Percentiles rank a stretch among this genome's conserved stretches.
These are phyloP conservation scores for Dioctria linearis DNA, from an alignment of 2,888 invertebrate genomes.

Conservation along the genomic window DNA sequence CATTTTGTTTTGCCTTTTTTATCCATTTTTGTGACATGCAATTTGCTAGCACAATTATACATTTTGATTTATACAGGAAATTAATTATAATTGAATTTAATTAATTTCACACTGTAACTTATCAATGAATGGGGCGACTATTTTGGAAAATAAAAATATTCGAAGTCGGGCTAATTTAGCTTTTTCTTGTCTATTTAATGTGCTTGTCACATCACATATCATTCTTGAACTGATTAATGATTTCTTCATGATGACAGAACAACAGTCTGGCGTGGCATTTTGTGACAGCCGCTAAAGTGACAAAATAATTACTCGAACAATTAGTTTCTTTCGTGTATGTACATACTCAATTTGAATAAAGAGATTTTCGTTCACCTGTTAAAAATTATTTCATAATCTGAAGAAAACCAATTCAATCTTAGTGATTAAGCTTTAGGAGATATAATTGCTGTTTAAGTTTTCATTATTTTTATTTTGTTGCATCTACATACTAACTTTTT, in stretches of 20 bases:
- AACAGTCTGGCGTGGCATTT: conserved; percentile 41
- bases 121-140: conserved; percentile 21
- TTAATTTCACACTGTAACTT: conserved; percentile 59
- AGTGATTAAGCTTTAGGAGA: too few relatives aligned
- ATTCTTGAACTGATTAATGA: conserved; percentile 34
- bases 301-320: conserved; percentile 37
- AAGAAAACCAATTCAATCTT: too few relatives aligned
- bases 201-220: conserved; percentile 1
- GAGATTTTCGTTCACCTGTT: neutral
- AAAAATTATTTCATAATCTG: too few relatives aligned
- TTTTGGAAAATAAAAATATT: neutral
- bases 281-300: conserved; percentile 26
- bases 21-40: conserved; percentile 40
- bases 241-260: conserved; percentile 33
- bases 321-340: neutral
- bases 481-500: too few relatives aligned
- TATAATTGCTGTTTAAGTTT: too few relatives aligned
- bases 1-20: neutral
- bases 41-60: conserved; percentile 58
- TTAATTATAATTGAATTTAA: conserved; percentile 61
- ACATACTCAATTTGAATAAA: neutral
- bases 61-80: conserved; percentile 61
- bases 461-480: too few relatives aligned
- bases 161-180: neutral
- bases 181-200: conserved; percentile 20